Conservation (phyloP, 2,113 vertebrate species). For the Pleuronectes platessa region DNA sequence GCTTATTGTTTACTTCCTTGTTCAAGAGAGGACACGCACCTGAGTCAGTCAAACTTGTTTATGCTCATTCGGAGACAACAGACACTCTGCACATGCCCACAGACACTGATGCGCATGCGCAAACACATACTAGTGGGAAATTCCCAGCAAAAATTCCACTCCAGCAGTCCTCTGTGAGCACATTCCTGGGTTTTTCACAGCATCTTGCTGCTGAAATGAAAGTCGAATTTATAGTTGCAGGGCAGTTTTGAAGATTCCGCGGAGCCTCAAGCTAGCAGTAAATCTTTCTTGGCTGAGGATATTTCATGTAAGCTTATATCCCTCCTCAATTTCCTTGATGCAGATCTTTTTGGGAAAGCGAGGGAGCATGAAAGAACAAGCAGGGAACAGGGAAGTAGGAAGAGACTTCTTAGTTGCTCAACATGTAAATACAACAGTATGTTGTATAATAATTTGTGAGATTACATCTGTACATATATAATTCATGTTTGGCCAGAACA, state of each 20-base stretch:
- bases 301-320: conserved; percentile 56
- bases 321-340: conserved; percentile 42
- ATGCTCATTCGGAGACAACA: conserved; percentile 26
- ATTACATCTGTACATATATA: background rate
- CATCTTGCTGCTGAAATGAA: conserved; percentile 69
- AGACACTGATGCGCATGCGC: conserved; percentile 33
- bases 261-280: conserved; percentile 52
- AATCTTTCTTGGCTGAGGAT: conserved; percentile 51
- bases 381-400: conserved; percentile 11
- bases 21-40: conserved; percentile 26
- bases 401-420: background rate
- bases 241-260: conserved; percentile 48
- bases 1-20: conserved; percentile 11
- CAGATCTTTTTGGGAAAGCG: conserved; percentile 36
- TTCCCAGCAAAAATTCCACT: conserved; percentile 80
- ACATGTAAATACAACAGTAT: background rate
- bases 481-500: background rate
- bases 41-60: conserved; percentile 45
- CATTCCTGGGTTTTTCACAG: conserved; percentile 76
- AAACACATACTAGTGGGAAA: conserved; percentile 68
- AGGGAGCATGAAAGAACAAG: conserved; percentile 54
- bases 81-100: conserved; percentile 15
- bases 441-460: background rate
- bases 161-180: conserved; percentile 62
- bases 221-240: conserved; percentile 53